Percentiles rank a stretch among this genome's conserved stretches.
Evolutionary conservation across 2,797 vertebrate genomes (phyloP).

Genomic region (Lepidocolaptes lacrymiger): DNA sequence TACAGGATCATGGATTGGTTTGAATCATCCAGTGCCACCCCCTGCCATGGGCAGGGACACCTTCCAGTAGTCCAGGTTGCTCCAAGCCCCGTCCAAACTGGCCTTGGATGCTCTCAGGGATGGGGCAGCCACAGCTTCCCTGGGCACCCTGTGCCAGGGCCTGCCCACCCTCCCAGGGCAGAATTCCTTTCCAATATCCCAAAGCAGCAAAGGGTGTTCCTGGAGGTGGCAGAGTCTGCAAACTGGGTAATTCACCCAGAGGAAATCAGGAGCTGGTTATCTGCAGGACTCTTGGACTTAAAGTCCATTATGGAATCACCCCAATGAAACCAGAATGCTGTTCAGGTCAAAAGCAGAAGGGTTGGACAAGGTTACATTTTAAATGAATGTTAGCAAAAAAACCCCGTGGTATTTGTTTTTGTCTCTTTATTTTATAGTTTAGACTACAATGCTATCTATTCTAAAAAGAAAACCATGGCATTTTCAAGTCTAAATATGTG

Average conservation of each 20-base stretch:
- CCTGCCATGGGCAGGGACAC: not conserved
- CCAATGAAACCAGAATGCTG: not conserved
- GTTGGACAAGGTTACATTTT: not conserved
- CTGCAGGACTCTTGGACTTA: not conserved
- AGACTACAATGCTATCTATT: not conserved
- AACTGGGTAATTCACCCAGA: not conserved
- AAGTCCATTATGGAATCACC: not conserved
- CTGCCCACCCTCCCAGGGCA: rapidly evolving
- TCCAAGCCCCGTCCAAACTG: not conserved
- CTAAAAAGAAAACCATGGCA: not conserved
- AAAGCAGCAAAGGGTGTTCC: not conserved
- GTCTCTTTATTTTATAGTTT: not conserved
- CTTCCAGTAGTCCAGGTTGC: not conserved
- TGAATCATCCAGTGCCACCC: not conserved
- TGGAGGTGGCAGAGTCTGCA: not conserved
- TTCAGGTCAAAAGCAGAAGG: not conserved
- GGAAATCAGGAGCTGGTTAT: not conserved
- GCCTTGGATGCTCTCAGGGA: not conserved
- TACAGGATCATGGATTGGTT: not conserved
- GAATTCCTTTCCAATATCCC: not conserved
- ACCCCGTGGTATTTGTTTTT: not conserved
- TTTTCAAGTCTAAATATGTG: not conserved
- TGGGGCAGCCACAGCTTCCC: not conserved
- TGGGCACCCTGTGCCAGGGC: not conserved
- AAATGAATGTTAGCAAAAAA: not conserved